phyloP scores from a whole-genome alignment of 1,140 invertebrate genomes.

The Anastrepha ludens region DNA sequence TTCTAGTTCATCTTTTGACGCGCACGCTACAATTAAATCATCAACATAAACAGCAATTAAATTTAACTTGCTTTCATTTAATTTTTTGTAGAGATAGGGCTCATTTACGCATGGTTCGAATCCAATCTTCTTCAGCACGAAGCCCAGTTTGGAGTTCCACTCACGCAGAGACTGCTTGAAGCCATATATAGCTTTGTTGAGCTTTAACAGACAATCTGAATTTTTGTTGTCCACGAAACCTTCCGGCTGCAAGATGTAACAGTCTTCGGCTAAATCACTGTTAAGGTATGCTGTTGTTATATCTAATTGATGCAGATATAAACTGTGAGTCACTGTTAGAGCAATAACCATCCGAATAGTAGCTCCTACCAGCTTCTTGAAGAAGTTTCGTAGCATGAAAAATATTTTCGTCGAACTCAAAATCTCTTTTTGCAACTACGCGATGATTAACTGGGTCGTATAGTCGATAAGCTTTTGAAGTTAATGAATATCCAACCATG shows the following conservation, averaged over 20 bases:
- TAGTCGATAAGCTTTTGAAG: slow-evolving; percentile 54
- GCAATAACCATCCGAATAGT: slow-evolving; percentile 65
- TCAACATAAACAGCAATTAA: slow-evolving; percentile 57
- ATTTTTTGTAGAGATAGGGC: slow-evolving; percentile 67
- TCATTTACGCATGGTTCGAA: slow-evolving; percentile 47
- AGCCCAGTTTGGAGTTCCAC: slow-evolving; percentile 64
- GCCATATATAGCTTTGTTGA: slow-evolving; percentile 68
- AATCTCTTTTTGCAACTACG: slow-evolving; percentile 36
- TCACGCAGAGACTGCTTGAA: slow-evolving; percentile 66
- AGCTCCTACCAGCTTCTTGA: slow-evolving; percentile 63
- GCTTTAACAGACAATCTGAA: slow-evolving; percentile 60
- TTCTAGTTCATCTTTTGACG: slow-evolving; percentile 41
- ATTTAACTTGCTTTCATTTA: slow-evolving; percentile 1
- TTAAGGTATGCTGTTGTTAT: slow-evolving; percentile 56
- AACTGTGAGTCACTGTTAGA: slow-evolving; percentile 8
- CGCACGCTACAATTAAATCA: slow-evolving; percentile 56
- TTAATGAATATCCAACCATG: slow-evolving; percentile 52
- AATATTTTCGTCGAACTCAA: background rate
- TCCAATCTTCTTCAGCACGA: slow-evolving; percentile 56
- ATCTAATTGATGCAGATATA: slow-evolving; percentile 56
- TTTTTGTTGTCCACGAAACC: slow-evolving; percentile 26
- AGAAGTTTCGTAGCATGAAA: slow-evolving; percentile 41
- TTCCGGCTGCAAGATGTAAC: slow-evolving; percentile 54
- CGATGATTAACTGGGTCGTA: background rate
- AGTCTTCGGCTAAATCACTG: slow-evolving; percentile 54